Base-by-base conservation (phyloP, 2,888 invertebrate species). In the Cheiracanthium punctorium region DNA sequence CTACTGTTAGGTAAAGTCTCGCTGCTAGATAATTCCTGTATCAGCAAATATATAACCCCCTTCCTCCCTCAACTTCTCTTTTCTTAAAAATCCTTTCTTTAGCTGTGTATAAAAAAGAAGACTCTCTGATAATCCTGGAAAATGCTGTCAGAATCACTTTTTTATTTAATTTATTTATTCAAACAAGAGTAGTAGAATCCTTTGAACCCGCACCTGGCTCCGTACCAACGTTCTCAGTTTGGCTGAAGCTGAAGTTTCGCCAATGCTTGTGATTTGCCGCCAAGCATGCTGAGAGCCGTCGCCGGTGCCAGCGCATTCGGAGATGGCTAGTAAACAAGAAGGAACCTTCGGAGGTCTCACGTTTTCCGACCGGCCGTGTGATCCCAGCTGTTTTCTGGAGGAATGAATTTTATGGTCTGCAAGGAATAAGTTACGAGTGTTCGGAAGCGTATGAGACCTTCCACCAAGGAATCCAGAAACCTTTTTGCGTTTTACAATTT, bases 301-400 rank as follows among this genome's bases (percentile, higher is more conserved):
- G 24, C 33, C 17, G 5, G 20, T 41, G 32, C 48, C 20, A 74
- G 48, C 37, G 74, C 69, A 69, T 30, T 81, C 69, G 14, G 74
- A 67, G 67, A 74, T 73, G 81, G 67, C 81, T 81, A 58, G 81
- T 81, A 81, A 81, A 81, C 73, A 79, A 73, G 81, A 74, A 48
- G 37, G 81, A 52, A 67, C 80, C 67, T 52, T 65, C 24, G 33
- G 29, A 74, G 74, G 81, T 48, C 74, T 69, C 69, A 58, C 71
- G 64, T 64, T 71, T 67, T 73, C 33, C 14, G 52, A 10, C 20
- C 24, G 48, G 28, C 71, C 71, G 24, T 72, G 30, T 74, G 41
- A n/a, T 29, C 30, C 74, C 73, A 74, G 74, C 74, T 73, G 81
- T 69, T 73, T 64, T 30, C n/a, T n/a, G 32, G 17, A n/a, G 48